A percentile compares a stretch with the other conserved stretches of the same genome.
These are phyloP conservation scores for Heteronetta atricapilla DNA, from an alignment of 2,113 vertebrate species.

Conservation along the genomic window DNA sequence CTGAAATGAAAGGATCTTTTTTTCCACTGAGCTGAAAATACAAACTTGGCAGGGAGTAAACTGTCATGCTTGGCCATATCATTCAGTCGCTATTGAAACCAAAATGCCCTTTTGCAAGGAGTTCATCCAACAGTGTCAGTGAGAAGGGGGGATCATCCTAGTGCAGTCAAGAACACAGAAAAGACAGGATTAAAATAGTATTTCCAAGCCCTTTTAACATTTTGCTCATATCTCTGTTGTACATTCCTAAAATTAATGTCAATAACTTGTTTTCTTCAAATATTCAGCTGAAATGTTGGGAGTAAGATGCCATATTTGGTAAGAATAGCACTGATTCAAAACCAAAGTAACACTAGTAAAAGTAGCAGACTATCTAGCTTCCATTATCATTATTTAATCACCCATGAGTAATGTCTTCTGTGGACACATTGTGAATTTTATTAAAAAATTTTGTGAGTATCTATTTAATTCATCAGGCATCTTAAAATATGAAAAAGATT, in stretches of 20 bases:
- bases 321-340: not conserved
- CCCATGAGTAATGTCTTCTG: not conserved
- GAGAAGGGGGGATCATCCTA: not conserved
- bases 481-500: not conserved
- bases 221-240: not conserved
- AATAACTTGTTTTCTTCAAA: not conserved
- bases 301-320: not conserved
- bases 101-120: slow-evolving; percentile 22
- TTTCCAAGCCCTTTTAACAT: not conserved
- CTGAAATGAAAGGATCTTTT: slow-evolving; percentile 11
- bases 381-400: not conserved
- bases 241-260: not conserved
- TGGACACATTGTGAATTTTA: not conserved
- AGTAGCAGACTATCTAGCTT: not conserved
- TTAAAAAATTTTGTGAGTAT: not conserved
- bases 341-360: not conserved
- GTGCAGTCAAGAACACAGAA: not conserved
- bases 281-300: not conserved
- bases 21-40: slow-evolving; percentile 4
- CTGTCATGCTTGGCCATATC: not conserved
- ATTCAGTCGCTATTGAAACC: not conserved
- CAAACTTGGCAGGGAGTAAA: not conserved
- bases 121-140: slow-evolving; percentile 15
- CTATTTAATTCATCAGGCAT: not conserved
- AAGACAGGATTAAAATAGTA: not conserved